A percentile compares a stretch with the other conserved stretches of the same genome.
Conservation (phyloP, 2,888 invertebrate genomes). For the Lagria hirta region DNA sequence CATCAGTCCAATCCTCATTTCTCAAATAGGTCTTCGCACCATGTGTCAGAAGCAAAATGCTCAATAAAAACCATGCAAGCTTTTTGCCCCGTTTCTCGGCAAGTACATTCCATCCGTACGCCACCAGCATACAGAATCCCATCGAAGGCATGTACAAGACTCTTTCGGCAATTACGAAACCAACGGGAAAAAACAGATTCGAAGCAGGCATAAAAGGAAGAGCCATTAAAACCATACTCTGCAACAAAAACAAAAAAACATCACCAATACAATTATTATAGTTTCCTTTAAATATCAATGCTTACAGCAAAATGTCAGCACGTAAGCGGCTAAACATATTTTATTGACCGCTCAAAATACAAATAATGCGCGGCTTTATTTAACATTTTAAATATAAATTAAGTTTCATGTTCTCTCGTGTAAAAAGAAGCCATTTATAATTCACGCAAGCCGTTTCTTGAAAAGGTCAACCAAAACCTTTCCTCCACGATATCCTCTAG, state of each 20-base stretch:
- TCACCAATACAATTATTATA: conserved; percentile 7
- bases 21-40: conserved; percentile 82
- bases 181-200: conserved; percentile 96
- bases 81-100: conserved; percentile 67
- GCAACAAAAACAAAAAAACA: conserved; percentile 44
- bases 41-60: conserved; percentile 71
- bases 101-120: conserved; percentile 78
- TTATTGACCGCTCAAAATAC: conserved; percentile 20
- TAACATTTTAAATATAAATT: no score
- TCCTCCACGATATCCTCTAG: no score
- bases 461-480: no score
- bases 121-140: conserved; percentile 93
- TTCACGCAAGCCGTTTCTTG: no score
- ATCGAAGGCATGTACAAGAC: conserved; percentile 96
- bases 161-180: conserved; percentile 95
- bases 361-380: conserved; percentile 7
- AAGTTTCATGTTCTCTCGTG: conserved; percentile 2
- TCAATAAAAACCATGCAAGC: conserved; percentile 66
- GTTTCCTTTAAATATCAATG: conserved; percentile 16
- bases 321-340: conserved; percentile 13
- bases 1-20: conserved; percentile 92
- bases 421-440: background rate
- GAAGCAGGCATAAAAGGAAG: conserved; percentile 95
- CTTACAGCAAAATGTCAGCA: conserved; percentile 22
- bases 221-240: conserved; percentile 84